phyloP scores from a whole-genome alignment of 2,888 invertebrate genomes.

The Epicampocera succincta region DNA sequence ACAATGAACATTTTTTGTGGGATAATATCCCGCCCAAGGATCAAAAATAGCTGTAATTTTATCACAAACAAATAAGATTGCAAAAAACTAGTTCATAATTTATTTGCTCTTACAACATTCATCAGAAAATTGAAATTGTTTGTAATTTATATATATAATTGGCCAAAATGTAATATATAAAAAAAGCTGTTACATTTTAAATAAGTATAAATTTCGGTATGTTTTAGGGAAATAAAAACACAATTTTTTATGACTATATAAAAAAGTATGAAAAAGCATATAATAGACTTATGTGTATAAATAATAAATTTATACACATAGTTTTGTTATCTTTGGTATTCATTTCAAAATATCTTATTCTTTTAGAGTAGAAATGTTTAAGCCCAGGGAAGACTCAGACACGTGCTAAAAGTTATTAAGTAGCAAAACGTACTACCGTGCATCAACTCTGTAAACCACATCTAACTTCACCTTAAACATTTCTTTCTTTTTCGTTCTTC shows the following conservation, averaged over 20 bases:
- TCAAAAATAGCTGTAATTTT: conserved; percentile 39
- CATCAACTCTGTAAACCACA: conserved; percentile 61
- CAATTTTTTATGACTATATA: no score
- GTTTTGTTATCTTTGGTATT: neutral
- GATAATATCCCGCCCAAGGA: conserved; percentile 40
- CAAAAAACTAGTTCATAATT: no score
- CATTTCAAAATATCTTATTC: neutral
- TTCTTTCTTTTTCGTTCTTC: conserved; percentile 70
- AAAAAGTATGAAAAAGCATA: no score
- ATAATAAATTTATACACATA: no score
- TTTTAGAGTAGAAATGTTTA: conserved; percentile 33
- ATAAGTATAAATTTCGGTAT: no score
- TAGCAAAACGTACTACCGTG: conserved; percentile 24
- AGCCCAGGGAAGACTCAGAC: conserved; percentile 25
- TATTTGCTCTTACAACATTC: no score
- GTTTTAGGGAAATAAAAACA: no score
- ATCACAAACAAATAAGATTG: no score
- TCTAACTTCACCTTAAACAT: conserved; percentile 55
- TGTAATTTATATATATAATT: no score
- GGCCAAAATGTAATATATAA: neutral
- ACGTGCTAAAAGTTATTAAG: conserved; percentile 41
- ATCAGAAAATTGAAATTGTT: no score
- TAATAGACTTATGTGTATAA: no score
- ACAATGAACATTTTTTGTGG: conserved; percentile 24
- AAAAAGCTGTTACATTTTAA: neutral